phyloP scores from a whole-genome alignment of 2,113 vertebrate species.

The Ammodytes marinus region DNA sequence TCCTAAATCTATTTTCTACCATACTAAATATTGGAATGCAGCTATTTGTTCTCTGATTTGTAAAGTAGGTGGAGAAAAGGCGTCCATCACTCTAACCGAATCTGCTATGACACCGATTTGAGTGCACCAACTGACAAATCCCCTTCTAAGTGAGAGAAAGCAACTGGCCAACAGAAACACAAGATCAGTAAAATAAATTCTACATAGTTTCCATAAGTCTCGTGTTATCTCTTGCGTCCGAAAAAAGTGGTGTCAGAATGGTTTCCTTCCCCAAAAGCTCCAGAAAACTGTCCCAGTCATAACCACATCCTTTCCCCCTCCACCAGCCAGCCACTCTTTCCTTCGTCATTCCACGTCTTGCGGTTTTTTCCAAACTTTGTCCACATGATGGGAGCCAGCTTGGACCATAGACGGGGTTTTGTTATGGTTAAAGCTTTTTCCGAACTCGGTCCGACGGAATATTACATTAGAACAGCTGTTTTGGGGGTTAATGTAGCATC shows the following conservation, averaged over 20 bases:
- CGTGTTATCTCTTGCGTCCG: slow-evolving; percentile 47
- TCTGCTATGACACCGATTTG: background rate
- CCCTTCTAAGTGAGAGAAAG: slow-evolving; percentile 11
- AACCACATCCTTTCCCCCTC: slow-evolving; percentile 59
- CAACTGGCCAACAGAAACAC: background rate
- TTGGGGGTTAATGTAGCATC: slow-evolving; percentile 45
- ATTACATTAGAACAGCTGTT: slow-evolving; percentile 72
- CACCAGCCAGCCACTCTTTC: slow-evolving; percentile 40
- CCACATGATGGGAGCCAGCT: slow-evolving; percentile 46
- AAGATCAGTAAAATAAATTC: slow-evolving; percentile 1
- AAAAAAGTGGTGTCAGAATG: slow-evolving; percentile 53
- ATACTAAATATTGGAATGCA: too few species aligned
- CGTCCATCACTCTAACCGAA: background rate
- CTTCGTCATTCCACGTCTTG: slow-evolving; percentile 63
- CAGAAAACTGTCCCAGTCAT: slow-evolving; percentile 40
- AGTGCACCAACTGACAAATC: slow-evolving; percentile 9
- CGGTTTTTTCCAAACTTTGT: slow-evolving; percentile 60
- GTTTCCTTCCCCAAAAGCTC: slow-evolving; percentile 11
- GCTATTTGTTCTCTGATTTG: too few species aligned
- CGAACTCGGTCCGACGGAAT: slow-evolving; percentile 43
- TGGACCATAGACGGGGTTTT: slow-evolving; percentile 55
- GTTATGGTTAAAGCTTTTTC: slow-evolving; percentile 67
- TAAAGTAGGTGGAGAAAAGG: background rate
- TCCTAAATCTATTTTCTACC: too few species aligned
- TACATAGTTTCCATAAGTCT: slow-evolving; percentile 12